Conservation (phyloP, 2,888 invertebrate species). For the Rhagonycha fulva region DNA sequence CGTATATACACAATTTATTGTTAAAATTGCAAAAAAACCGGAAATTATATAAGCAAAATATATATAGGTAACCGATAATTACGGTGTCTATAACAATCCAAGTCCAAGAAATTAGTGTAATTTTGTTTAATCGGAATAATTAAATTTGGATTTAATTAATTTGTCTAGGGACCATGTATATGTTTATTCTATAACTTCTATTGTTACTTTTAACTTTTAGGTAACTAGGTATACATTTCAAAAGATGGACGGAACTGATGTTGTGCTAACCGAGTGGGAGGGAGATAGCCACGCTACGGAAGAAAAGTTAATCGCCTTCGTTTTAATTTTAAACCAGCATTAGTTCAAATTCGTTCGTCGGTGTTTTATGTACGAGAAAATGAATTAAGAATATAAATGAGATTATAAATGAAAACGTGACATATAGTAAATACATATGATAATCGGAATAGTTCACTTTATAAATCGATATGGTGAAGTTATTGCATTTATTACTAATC, state of each 20-base stretch:
- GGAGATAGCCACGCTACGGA: neutral
- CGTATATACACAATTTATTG: neutral
- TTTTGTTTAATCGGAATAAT: neutral
- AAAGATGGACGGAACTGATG: neutral
- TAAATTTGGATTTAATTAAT: neutral
- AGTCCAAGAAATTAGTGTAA: neutral
- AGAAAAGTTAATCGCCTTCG: neutral
- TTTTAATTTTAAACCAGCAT: neutral
- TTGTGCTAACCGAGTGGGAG: neutral
- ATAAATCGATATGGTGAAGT: neutral
- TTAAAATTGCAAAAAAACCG: neutral
- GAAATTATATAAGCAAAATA: neutral
- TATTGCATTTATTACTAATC: neutral
- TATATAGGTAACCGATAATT: neutral
- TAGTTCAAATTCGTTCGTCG: neutral
- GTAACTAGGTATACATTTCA: neutral
- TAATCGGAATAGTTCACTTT: neutral
- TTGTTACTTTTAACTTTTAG: too few species aligned
- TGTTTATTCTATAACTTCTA: neutral
- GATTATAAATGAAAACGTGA: neutral
- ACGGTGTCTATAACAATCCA: neutral
- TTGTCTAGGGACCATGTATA: neutral
- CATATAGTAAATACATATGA: neutral
- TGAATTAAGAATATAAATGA: neutral
- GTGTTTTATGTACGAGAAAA: neutral